phyloP scores from a whole-genome alignment of 2,797 vertebrate species.

The Serranus cabrilla region DNA sequence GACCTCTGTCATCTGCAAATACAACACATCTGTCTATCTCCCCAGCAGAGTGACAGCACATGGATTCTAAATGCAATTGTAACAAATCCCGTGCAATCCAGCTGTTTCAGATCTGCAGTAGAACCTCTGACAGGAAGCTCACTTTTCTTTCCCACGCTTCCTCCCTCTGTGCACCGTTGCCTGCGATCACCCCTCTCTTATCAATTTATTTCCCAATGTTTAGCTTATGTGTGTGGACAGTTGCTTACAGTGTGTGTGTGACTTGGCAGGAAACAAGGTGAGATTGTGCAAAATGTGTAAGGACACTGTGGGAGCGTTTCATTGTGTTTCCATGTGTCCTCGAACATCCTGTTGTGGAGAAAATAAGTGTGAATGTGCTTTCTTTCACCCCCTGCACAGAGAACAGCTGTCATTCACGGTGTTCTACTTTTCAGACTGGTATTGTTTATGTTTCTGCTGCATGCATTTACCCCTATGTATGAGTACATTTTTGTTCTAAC shows the following conservation, averaged over 20 bases:
- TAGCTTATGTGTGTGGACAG: constrained; percentile 29
- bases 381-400: constrained; percentile 51
- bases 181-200: constrained; percentile 22
- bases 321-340: constrained; percentile 67
- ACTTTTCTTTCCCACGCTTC: constrained; percentile 15
- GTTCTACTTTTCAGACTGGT: constrained; percentile 41
- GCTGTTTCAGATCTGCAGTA: constrained; percentile 16
- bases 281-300: constrained; percentile 50
- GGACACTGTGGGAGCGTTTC: constrained; percentile 42
- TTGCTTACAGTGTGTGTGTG: constrained; percentile 28
- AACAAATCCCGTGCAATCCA: constrained; percentile 35
- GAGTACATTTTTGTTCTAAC: constrained; percentile 29
- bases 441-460: constrained; percentile 40
- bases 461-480: constrained; percentile 30
- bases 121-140: constrained; percentile 1
- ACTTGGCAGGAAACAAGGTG: constrained; percentile 51
- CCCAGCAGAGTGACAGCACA: constrained; percentile 15
- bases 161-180: constrained; percentile 8
- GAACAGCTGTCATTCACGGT: constrained; percentile 68
- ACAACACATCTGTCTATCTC: constrained; percentile 65
- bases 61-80: constrained; percentile 25
- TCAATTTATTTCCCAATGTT: background rate
- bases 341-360: constrained; percentile 70
- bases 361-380: constrained; percentile 72
- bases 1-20: constrained; percentile 66